Percentiles rank a stretch among this genome's conserved stretches.
Conservation (phyloP, 2,888 invertebrate species). For the Tipula vernalis region DNA sequence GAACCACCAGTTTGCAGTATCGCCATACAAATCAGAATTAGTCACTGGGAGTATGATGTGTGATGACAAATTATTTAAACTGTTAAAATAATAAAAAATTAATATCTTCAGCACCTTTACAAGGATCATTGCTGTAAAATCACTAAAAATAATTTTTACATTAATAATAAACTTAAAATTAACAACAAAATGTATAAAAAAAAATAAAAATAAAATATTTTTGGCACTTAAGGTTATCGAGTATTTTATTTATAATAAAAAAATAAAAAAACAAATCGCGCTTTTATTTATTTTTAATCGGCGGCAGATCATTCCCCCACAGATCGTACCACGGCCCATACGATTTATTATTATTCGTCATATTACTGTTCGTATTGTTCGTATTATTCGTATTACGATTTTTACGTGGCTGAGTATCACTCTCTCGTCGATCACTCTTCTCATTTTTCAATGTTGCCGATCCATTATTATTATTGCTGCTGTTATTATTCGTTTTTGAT, state of each 20-base stretch:
- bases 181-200: constrained; percentile 16
- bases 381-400: constrained; percentile 26
- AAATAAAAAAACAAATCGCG: background rate
- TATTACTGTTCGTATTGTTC: constrained; percentile 34
- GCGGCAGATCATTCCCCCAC: constrained; percentile 60
- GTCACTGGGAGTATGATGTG: too few relatives aligned
- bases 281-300: constrained; percentile 40
- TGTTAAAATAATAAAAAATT: background rate
- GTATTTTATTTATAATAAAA: background rate
- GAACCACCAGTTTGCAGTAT: background rate
- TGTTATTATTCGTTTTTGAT: constrained; percentile 42
- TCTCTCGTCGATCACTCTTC: constrained; percentile 28
- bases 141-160: background rate
- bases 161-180: background rate
- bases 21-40: background rate
- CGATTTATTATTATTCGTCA: constrained; percentile 47
- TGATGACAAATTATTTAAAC: too few relatives aligned
- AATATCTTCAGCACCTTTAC: background rate
- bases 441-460: constrained; percentile 17
- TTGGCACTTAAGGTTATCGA: background rate
- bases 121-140: background rate
- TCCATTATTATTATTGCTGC: constrained; percentile 22
- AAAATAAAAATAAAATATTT: constrained; percentile 13
- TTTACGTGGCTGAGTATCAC: constrained; percentile 19
- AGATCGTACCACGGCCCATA: constrained; percentile 85